Evolutionary conservation across 2,888 invertebrate genomes (phyloP).

Genomic region (Drepanosiphum platanoidis): DNA sequence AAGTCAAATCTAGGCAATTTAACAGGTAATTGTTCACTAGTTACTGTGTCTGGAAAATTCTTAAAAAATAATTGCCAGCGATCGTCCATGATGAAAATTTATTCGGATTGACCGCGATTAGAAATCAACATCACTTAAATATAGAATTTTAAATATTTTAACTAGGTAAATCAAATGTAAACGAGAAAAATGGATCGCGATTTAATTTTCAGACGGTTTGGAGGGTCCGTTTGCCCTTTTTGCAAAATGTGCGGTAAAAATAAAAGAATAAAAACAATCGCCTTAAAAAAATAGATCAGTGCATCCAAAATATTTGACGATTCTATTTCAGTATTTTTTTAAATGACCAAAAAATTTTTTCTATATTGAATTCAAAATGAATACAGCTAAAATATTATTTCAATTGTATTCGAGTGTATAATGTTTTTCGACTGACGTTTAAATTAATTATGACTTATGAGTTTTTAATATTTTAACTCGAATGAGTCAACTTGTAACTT

Average conservation of each 20-base stretch:
- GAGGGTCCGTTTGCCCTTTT: not conserved
- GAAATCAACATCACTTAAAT: not conserved
- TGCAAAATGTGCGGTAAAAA: constrained; percentile 55
- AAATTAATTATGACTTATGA: no score
- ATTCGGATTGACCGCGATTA: not conserved
- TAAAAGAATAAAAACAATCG: constrained; percentile 10
- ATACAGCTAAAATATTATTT: not conserved
- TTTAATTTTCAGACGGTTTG: not conserved
- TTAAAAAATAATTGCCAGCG: constrained; percentile 46
- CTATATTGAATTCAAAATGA: no score
- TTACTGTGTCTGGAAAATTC: constrained; percentile 37
- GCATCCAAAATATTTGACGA: constrained; percentile 43
- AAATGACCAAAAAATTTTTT: no score
- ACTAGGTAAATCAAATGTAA: not conserved
- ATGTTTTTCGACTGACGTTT: no score
- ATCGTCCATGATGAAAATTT: constrained; percentile 38
- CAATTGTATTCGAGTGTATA: not conserved
- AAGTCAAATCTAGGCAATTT: constrained; percentile 70
- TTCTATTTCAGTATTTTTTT: not conserved
- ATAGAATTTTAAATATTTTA: not conserved
- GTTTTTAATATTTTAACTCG: not conserved
- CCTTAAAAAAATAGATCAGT: constrained; percentile 31
- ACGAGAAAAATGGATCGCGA: not conserved
- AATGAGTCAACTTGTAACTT: not conserved
- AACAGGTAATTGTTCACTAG: constrained; percentile 77